These are phyloP conservation scores for Apostichopus parvimensis DNA, from an alignment of 35 echinoderm and acorn worm species.

Conservation along the genomic window DNA sequence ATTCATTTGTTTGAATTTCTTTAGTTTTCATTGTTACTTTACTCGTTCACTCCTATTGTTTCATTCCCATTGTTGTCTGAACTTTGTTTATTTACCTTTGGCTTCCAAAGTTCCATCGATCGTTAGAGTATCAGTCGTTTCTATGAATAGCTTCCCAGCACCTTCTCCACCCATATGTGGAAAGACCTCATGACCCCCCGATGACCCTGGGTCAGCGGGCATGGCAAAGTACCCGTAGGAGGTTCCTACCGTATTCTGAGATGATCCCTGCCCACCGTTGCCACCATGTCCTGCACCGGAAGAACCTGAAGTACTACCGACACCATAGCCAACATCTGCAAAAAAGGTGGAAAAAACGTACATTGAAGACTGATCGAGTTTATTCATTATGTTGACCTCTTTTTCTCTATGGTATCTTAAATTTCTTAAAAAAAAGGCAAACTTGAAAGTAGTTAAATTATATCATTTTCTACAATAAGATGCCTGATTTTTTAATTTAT, in stretches of 20 bases:
- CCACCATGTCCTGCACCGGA: conserved; percentile 86
- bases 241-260: conserved; percentile 56
- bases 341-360: background rate
- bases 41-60: too few species aligned
- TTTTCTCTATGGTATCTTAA: too few species aligned
- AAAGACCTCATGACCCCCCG: conserved; percentile 68
- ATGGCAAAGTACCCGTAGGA: conserved; percentile 78
- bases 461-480: background rate
- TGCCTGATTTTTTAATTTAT: background rate
- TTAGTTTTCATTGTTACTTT: too few species aligned
- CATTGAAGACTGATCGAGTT: too few species aligned
- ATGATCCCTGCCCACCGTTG: conserved; percentile 72
- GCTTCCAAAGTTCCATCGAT: conserved; percentile 72
- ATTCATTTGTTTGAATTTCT: too few species aligned
- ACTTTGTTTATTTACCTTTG: conserved; percentile 19
- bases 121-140: conserved; percentile 36
- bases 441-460: background rate
- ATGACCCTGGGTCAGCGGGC: conserved; percentile 68
- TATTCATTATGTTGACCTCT: too few species aligned
- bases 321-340: conserved; percentile 47
- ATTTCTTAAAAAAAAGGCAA: background rate
- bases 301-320: conserved; percentile 42
- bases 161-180: conserved; percentile 80
- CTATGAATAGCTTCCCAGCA: conserved; percentile 68
- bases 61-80: background rate